Evolutionary conservation across 2,113 vertebrate species (phyloP), one percentile per base, ranked within the genome.

Genomic region (Ifrita kowaldi): DNA sequence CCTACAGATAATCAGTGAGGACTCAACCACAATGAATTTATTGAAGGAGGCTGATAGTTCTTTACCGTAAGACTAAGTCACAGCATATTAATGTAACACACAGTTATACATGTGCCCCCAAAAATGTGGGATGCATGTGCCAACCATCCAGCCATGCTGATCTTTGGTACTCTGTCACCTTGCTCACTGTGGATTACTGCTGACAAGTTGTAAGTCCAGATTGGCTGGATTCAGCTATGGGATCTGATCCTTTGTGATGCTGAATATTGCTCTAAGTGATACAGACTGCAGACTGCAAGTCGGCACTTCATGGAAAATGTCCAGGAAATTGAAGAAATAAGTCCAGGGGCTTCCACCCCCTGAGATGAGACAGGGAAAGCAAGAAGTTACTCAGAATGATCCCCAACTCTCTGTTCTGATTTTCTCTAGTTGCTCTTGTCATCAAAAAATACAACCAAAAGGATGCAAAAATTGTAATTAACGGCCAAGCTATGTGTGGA

Each of bases 201-300:
- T 96, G 95, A 96, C 93, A 92, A 90, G 68, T 93, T 93, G 71
- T 84, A 93, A 84, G 13, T 93, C 94, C 89, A 89, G 87, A 84
- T 52, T 95, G 91, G 81, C 52, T 92, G 85, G 88, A 75, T 94
- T 93, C 79, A 87, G 92, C 68, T 37, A 33, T 0, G 2, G 85
- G 64, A 93, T 92, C 57, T 95, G 95, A 95, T 95, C 44, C 37
- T 89, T 93, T 90, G 76, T 94, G 92, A 96, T 94, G 92, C 85
- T 92, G 95, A 70, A 84, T 67, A 68, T 75, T 0, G 49, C 90
- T 96, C 87, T 86, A 56, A 94, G 91, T 93, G 85, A 96, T 65
- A 87, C 67, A 90, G 85, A 79, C 78, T 87, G 87, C 46, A 0
- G 18, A 69, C 57, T 91, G 90, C 92, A 93, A 96, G 92, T 97